Percentiles rank a stretch among this genome's conserved stretches.
Evolutionary conservation across 2,888 invertebrate genomes (phyloP).

Genomic region (Metalampra italica): DNA sequence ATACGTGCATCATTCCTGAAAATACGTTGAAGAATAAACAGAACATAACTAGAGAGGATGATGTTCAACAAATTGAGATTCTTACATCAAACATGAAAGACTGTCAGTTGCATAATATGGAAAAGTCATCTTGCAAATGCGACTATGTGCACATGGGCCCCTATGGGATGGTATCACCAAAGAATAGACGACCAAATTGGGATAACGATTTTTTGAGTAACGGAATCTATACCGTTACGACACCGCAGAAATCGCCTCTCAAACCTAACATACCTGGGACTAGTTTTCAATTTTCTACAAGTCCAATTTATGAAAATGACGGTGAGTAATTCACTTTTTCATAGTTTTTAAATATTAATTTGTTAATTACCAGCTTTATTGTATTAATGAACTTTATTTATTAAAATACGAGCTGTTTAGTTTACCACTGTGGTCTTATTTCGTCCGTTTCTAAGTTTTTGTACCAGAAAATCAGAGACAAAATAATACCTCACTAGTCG

Average conservation of each 20-base stretch:
- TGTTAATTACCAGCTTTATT: not conserved
- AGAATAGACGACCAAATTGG: slow-evolving; percentile 59
- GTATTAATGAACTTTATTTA: not conserved
- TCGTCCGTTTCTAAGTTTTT: too few relatives aligned
- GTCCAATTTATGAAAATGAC: slow-evolving; percentile 70
- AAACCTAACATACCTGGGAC: slow-evolving; percentile 62
- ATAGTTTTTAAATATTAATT: not conserved
- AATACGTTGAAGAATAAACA: slow-evolving; percentile 66
- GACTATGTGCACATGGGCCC: slow-evolving; percentile 71
- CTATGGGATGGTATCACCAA: slow-evolving; percentile 64
- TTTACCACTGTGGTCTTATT: too few relatives aligned
- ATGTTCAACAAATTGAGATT: slow-evolving; percentile 69
- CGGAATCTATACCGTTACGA: slow-evolving; percentile 67
- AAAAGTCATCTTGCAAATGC: slow-evolving; percentile 64
- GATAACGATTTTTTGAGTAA: slow-evolving; percentile 63
- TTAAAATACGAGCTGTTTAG: too few relatives aligned
- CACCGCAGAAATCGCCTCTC: slow-evolving; percentile 64
- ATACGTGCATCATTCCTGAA: slow-evolving; percentile 69
- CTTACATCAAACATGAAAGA: slow-evolving; percentile 68
- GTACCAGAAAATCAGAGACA: too few relatives aligned
- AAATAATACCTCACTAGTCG: too few relatives aligned
- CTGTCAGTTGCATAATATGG: slow-evolving; percentile 67
- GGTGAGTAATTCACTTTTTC: slow-evolving; percentile 33
- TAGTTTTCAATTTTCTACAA: slow-evolving; percentile 67
- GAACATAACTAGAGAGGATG: slow-evolving; percentile 64